Percentiles rank a stretch among this genome's conserved stretches.
phyloP scores from a whole-genome alignment of 2,888 invertebrate species.

The Adelognathus sp. region DNA sequence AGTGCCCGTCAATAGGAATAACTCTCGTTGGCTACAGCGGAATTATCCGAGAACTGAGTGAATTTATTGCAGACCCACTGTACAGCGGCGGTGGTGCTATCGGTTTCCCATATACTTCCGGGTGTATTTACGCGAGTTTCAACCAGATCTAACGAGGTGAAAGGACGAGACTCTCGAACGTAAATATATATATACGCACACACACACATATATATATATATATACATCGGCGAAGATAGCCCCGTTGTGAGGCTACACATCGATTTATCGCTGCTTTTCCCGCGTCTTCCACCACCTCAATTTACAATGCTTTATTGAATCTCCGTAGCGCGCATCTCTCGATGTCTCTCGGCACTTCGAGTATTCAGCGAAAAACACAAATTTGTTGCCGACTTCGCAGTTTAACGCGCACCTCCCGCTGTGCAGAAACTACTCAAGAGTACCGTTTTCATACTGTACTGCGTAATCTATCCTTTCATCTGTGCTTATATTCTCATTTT shows the following conservation, averaged over 20 bases:
- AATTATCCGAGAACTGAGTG: slow-evolving; percentile 28
- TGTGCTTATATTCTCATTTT: background rate
- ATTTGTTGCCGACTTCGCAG: slow-evolving; percentile 33
- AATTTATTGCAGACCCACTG: slow-evolving; percentile 33
- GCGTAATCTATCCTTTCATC: slow-evolving; percentile 1
- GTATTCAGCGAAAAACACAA: slow-evolving; percentile 43
- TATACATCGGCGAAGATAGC: slow-evolving; percentile 10
- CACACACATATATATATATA: background rate
- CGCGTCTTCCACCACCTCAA: slow-evolving; percentile 55
- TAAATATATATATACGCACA: slow-evolving; percentile 8
- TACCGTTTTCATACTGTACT: slow-evolving; percentile 40
- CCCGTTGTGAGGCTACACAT: slow-evolving; percentile 43
- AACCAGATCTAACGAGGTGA: slow-evolving; percentile 62
- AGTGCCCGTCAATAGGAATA: slow-evolving; percentile 13
- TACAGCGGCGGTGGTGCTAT: slow-evolving; percentile 23
- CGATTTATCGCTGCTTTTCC: slow-evolving; percentile 58
- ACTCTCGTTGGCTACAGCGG: background rate
- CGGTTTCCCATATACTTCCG: slow-evolving; percentile 54
- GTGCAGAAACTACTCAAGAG: slow-evolving; percentile 34
- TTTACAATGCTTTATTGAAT: slow-evolving; percentile 62
- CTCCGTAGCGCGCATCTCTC: background rate
- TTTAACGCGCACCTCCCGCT: slow-evolving; percentile 36
- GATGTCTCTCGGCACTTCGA: slow-evolving; percentile 6
- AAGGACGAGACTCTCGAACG: slow-evolving; percentile 47
- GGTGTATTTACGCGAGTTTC: slow-evolving; percentile 51